phyloP scores from a whole-genome alignment of 2,888 invertebrate genomes.

The Phyllotreta cruciferae region DNA sequence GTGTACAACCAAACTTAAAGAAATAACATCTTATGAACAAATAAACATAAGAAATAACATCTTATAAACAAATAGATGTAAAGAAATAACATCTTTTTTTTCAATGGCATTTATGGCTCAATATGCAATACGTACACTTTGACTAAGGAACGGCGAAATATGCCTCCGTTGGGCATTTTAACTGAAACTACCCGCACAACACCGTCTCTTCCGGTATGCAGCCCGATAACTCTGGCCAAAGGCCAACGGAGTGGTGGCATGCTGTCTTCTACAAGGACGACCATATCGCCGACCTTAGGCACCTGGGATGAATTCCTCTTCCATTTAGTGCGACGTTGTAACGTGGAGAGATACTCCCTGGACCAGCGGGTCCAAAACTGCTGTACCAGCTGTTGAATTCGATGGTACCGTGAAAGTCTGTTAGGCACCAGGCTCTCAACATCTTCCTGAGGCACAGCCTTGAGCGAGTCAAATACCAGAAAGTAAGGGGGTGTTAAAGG shows the following conservation, averaged over 20 bases:
- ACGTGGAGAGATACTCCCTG: slow-evolving; percentile 41
- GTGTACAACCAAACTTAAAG: no score
- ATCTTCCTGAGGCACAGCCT: slow-evolving; percentile 33
- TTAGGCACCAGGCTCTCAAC: slow-evolving; percentile 31
- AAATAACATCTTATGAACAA: no score
- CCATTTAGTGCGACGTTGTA: slow-evolving; percentile 42
- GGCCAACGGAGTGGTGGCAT: slow-evolving; percentile 28
- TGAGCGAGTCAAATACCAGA: no score
- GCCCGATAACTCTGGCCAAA: slow-evolving; percentile 19
- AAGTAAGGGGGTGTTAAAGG: slow-evolving; percentile 39
- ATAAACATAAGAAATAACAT: no score
- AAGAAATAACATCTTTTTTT: no score
- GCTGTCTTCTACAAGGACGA: slow-evolving; percentile 27
- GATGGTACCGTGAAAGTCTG: slow-evolving; percentile 42
- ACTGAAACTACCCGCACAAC: slow-evolving; percentile 31
- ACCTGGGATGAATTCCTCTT: neutral
- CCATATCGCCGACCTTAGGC: slow-evolving; percentile 22
- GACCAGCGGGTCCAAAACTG: slow-evolving; percentile 43
- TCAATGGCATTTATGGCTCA: slow-evolving; percentile 1
- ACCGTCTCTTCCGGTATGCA: slow-evolving; percentile 24
- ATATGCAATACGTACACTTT: slow-evolving; percentile 18
- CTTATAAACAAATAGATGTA: no score
- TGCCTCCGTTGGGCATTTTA: slow-evolving; percentile 23
- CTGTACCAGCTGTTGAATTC: slow-evolving; percentile 39
- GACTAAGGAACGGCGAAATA: slow-evolving; percentile 21